Conservation (phyloP, 2,113 vertebrate genomes). For the Charina bottae region DNA sequence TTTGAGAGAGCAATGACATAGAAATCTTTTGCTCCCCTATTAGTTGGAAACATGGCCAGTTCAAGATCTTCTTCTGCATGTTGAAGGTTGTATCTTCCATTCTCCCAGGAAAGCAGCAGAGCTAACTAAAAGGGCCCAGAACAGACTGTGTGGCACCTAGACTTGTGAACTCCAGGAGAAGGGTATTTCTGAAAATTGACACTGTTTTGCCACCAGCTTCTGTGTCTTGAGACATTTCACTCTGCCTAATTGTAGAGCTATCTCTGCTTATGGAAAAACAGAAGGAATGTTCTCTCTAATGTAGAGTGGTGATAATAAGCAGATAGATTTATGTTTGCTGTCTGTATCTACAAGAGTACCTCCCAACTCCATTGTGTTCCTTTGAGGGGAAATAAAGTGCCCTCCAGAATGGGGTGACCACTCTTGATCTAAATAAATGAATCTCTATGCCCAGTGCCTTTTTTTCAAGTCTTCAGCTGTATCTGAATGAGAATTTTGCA, state of each 20-base stretch:
- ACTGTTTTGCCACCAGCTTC: not conserved
- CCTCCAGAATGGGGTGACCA: not conserved
- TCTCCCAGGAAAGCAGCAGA: not conserved
- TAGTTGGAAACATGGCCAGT: not conserved
- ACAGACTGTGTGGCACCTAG: not conserved
- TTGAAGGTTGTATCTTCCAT: not conserved
- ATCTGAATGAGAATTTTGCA: not conserved
- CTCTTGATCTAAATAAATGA: not conserved
- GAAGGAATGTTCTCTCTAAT: not conserved
- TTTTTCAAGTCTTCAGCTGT: not conserved
- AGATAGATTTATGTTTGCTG: not conserved
- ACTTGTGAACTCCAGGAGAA: not conserved
- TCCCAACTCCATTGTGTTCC: too few relatives aligned
- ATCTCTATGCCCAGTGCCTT: not conserved
- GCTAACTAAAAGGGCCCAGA: not conserved
- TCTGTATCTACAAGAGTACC: not conserved
- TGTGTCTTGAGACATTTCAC: not conserved
- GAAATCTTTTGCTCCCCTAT: not conserved
- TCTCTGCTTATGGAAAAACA: not conserved
- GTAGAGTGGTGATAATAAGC: not conserved
- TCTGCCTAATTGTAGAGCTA: not conserved
- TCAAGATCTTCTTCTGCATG: not conserved
- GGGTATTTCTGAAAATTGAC: not conserved
- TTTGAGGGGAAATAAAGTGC: not conserved
- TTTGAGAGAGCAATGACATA: not conserved